These are phyloP conservation scores for Carterocephalus palaemon DNA, from an alignment of 2,888 invertebrate genomes.

Conservation along the genomic window DNA sequence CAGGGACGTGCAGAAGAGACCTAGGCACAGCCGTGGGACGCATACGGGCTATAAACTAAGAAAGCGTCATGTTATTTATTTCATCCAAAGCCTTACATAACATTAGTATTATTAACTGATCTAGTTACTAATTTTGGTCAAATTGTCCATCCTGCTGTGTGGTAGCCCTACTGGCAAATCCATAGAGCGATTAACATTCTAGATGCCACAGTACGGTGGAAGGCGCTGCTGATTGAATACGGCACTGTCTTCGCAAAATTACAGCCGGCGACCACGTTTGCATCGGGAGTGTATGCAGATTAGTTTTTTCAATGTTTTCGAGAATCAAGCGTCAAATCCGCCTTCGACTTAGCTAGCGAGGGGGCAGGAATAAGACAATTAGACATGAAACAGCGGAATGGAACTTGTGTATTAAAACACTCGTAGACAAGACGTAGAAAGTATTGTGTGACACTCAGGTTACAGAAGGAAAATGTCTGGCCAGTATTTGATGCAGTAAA, in stretches of 20 bases:
- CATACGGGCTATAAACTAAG: too few relatives aligned
- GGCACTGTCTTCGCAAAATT: constrained; percentile 27
- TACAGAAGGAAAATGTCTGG: too few relatives aligned
- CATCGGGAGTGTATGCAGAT: constrained; percentile 27
- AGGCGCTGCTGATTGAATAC: constrained; percentile 28
- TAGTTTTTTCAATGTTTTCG: constrained; percentile 24
- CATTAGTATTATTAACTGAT: too few relatives aligned
- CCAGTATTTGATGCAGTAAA: too few relatives aligned
- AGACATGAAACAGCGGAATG: too few relatives aligned
- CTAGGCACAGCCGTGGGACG: too few relatives aligned
- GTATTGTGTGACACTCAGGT: too few relatives aligned
- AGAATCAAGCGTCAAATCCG: constrained; percentile 17
- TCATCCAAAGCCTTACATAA: too few relatives aligned
- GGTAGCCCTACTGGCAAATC: constrained; percentile 1
- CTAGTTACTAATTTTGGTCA: too few relatives aligned
- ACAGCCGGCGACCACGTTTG: constrained; percentile 22
- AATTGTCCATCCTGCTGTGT: not conserved
- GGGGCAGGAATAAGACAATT: constrained; percentile 3
- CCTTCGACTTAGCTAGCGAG: constrained; percentile 8
- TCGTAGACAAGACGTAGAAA: too few relatives aligned
- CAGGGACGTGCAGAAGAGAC: too few relatives aligned
- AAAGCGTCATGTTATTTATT: too few relatives aligned
- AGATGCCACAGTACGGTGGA: constrained; percentile 1
- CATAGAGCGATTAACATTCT: constrained; percentile 13
- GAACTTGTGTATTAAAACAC: constrained; percentile 1